Percentiles rank a stretch among this genome's conserved stretches.
These are phyloP conservation scores for Nymphicus hollandicus DNA, from an alignment of 2,113 vertebrate genomes.

Conservation along the genomic window DNA sequence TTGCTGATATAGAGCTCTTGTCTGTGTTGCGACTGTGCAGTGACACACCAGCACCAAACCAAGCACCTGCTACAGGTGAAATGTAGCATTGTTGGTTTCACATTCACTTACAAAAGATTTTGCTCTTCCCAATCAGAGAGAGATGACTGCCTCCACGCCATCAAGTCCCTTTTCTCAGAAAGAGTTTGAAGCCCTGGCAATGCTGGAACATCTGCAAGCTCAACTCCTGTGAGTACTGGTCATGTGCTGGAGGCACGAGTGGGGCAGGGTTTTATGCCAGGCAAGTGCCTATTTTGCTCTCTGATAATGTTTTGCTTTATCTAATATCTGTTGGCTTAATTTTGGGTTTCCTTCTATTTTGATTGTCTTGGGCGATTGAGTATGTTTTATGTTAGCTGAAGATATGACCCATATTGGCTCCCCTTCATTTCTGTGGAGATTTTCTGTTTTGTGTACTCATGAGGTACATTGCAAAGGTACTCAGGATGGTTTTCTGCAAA, in stretches of 20 bases:
- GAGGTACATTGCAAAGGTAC: background rate
- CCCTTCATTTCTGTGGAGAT: background rate
- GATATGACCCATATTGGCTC: background rate
- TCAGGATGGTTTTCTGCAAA: background rate
- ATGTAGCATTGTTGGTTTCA: background rate
- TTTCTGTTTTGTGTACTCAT: background rate
- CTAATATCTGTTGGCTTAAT: background rate
- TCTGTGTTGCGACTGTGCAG: background rate
- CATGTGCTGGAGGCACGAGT: background rate
- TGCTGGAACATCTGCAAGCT: conserved; percentile 72
- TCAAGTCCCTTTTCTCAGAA: conserved; percentile 66
- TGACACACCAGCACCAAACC: background rate
- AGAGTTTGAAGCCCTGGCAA: conserved; percentile 71
- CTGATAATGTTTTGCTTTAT: background rate
- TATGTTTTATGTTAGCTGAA: background rate
- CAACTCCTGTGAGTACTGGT: conserved; percentile 78
- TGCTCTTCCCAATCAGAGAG: conserved; percentile 67
- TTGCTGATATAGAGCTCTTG: background rate
- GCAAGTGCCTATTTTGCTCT: background rate
- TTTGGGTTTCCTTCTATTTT: background rate
- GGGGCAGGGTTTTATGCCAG: background rate
- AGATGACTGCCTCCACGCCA: conserved; percentile 52
- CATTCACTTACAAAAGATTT: background rate
- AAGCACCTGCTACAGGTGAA: background rate
- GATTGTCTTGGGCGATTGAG: background rate